These are phyloP conservation scores for Drosophila auraria DNA, from an alignment of 1,140 invertebrate genomes.

Conservation along the genomic window DNA sequence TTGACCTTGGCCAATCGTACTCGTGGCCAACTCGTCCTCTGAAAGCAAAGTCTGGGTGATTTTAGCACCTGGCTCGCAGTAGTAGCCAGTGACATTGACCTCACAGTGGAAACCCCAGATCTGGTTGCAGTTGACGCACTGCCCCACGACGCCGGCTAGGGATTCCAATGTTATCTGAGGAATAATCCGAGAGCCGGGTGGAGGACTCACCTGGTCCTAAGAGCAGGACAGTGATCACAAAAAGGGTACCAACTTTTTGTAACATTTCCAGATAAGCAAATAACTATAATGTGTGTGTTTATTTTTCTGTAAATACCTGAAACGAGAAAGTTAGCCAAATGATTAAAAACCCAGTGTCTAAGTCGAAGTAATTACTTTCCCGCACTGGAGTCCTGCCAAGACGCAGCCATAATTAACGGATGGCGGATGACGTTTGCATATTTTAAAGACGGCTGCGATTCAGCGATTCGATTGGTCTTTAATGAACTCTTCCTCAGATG, in stretches of 20 bases:
- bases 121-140: slow-evolving; percentile 31
- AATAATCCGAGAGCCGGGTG: not conserved
- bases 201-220: slow-evolving; percentile 30
- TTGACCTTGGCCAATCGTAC: not conserved
- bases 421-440: slow-evolving; percentile 67
- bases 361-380: not conserved
- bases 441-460: slow-evolving; percentile 26
- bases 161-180: too few species aligned
- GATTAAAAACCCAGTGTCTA: not conserved
- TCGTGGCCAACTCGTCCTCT: not conserved
- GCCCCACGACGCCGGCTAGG: not conserved
- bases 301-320: not conserved
- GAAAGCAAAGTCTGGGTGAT: not conserved
- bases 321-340: not conserved
- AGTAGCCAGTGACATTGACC: slow-evolving; percentile 27
- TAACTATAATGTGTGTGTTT: not conserved
- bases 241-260: not conserved
- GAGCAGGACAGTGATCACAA: not conserved
- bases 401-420: slow-evolving; percentile 62
- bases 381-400: not conserved
- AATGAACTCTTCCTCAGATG: slow-evolving; percentile 47
- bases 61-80: slow-evolving; percentile 7
- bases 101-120: not conserved
- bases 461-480: slow-evolving; percentile 27
- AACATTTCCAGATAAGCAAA: not conserved